Percentiles rank a stretch among this genome's conserved stretches.
Conservation (phyloP, 1,140 invertebrate species). For the Physella acuta region DNA sequence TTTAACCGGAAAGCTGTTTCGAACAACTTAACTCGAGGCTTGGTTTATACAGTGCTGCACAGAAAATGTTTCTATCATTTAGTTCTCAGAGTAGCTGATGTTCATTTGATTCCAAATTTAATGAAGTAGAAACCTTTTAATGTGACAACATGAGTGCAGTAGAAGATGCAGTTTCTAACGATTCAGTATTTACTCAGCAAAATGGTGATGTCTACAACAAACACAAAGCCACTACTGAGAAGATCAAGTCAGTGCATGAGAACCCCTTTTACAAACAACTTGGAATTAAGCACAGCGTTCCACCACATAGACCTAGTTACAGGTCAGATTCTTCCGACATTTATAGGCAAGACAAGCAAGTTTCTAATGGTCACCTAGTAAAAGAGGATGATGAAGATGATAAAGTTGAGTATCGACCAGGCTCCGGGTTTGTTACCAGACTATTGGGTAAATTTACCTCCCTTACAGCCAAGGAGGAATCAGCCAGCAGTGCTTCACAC, state of each 20-base stretch:
- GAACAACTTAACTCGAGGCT: too few relatives aligned
- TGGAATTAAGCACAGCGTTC: slow-evolving; percentile 21
- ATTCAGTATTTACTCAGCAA: neutral
- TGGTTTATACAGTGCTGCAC: too few relatives aligned
- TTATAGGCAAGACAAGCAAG: neutral
- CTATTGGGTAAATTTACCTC: slow-evolving; percentile 49
- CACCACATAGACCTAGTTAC: neutral
- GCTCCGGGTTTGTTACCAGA: slow-evolving; percentile 55
- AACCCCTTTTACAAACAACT: slow-evolving; percentile 36
- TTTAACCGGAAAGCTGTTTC: too few relatives aligned
- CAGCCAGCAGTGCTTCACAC: too few relatives aligned
- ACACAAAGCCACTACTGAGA: slow-evolving; percentile 20
- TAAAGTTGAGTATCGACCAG: slow-evolving; percentile 47
- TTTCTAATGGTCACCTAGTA: neutral
- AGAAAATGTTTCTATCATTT: too few relatives aligned
- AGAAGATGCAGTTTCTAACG: neutral
- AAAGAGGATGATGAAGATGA: slow-evolving; percentile 31
- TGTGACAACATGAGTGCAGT: slow-evolving; percentile 18
- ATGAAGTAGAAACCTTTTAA: too few relatives aligned
- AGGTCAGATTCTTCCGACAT: neutral
- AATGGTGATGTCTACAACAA: neutral
- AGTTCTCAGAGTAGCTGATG: too few relatives aligned
- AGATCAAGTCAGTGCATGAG: slow-evolving; percentile 30
- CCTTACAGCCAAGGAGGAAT: slow-evolving; percentile 35
- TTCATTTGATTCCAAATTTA: too few relatives aligned